Base-by-base conservation (phyloP, 2,113 vertebrate genomes). In the Oophaga pumilio region DNA sequence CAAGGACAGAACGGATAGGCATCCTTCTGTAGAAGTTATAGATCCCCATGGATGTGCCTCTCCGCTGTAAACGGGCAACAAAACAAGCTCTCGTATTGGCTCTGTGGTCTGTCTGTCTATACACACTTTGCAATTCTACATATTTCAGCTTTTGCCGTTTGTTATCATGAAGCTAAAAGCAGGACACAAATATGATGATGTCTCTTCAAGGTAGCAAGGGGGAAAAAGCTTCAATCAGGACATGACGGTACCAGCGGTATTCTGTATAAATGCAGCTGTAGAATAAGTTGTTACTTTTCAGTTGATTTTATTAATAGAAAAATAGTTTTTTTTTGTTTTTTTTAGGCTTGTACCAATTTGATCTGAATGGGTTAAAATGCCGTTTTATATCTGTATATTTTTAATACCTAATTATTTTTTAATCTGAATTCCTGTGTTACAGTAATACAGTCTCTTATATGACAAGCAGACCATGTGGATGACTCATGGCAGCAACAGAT, bases 371-470 rank as follows among this genome's bases (percentile, higher is more conserved):
- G 43, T 76, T 50, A 62, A 62, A 50, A 50, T 49, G 60, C 20
- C 73, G 18, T 85, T 85, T 85, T 74, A 76, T 26, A 85, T 76
- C 53, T 59, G 49, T 74, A 73, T 85, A 85, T 76, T 60, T 85
- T 73, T 74, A 43, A 59, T 85, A 85, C 50, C 74, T 43, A 56
- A 85, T 57, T 22, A 50, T 62, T 76, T 60, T 59, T 60, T 13
- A 64, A 20, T 59, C 66, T 68, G 69, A 49, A 18, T 14, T 64
- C 1, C 20, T 64, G 28, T 50, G 33, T 77, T 57, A 18, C 49
- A 77, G 14, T n/a, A 18, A 26, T 64, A 10, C 60, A 33, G 43
- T 76, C 43, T 87, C 81, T 87, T 60, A 50, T 74, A 76, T 62
- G 86, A 87, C 86, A 33, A 74, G 78, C 77, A n/a, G 77, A 56